These are phyloP conservation scores for Hippopotamyrus pictus DNA, from an alignment of 2,797 vertebrate genomes.

Conservation along the genomic window DNA sequence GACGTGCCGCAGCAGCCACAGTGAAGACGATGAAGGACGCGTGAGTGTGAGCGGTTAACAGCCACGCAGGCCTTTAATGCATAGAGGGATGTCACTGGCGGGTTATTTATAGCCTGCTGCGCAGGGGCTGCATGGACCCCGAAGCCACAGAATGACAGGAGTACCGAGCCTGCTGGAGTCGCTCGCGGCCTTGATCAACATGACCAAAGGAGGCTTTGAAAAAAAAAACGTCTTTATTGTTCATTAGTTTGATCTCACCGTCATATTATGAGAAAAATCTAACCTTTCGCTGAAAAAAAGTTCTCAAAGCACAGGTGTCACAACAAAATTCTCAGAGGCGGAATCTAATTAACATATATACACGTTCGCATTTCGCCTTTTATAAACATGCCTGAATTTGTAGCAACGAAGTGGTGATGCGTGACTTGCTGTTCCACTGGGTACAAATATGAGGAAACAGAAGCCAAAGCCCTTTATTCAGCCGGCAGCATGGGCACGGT, in stretches of 20 bases:
- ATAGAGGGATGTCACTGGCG: background rate
- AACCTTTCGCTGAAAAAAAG: background rate
- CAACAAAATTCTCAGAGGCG: background rate
- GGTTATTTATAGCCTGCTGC: background rate
- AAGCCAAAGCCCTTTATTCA: background rate
- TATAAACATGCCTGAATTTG: background rate
- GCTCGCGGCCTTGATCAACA: background rate
- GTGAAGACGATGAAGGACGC: background rate
- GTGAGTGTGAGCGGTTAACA: background rate
- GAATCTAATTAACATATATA: slow-evolving; percentile 4
- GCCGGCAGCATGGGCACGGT: background rate
- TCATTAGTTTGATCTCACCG: background rate
- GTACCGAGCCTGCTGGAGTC: background rate
- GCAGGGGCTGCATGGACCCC: background rate
- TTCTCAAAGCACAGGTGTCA: slow-evolving; percentile 4
- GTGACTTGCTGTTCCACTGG: background rate
- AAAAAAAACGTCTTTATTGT: background rate
- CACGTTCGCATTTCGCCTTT: background rate
- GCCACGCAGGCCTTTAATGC: background rate
- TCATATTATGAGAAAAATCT: background rate
- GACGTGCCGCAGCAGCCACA: background rate
- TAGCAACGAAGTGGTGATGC: background rate
- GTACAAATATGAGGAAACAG: background rate
- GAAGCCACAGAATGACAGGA: background rate
- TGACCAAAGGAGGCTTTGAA: background rate